Percentiles rank a stretch among this genome's conserved stretches.
Conservation (phyloP, 2,797 vertebrate genomes). For the Cacajao melanocephalus region DNA sequence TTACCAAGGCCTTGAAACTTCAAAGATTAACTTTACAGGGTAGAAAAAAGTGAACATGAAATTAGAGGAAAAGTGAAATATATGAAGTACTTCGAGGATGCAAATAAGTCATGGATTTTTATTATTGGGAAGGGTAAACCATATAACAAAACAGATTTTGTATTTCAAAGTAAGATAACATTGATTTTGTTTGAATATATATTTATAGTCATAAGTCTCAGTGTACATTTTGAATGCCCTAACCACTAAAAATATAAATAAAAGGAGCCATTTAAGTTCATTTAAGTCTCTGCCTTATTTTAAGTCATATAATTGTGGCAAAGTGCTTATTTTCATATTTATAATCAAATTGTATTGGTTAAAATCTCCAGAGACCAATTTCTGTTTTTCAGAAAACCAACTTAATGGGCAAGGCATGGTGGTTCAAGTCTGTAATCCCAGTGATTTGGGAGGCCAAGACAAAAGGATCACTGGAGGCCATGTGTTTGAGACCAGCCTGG, state of each 20-base stretch:
- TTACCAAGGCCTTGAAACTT: conserved; percentile 63
- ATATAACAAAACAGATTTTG: not conserved
- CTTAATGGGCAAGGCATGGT: not conserved
- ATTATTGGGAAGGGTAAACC: not conserved
- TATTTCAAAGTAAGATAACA: conserved; percentile 52
- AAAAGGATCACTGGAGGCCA: too few relatives aligned
- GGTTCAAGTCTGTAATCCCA: not conserved
- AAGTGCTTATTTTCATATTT: conserved; percentile 15
- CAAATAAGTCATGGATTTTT: not conserved
- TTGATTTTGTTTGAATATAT: not conserved
- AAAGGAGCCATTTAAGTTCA: not conserved
- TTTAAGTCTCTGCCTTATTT: not conserved
- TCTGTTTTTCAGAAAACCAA: not conserved
- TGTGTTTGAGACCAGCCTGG: too few relatives aligned
- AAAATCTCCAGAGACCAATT: not conserved
- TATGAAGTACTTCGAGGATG: conserved; percentile 21
- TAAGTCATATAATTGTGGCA: conserved; percentile 38
- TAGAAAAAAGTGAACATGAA: not conserved
- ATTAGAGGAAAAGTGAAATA: conserved; percentile 46
- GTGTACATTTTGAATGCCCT: not conserved
- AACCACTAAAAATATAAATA: conserved; percentile 30
- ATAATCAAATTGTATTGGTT: not conserved
- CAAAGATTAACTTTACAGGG: conserved; percentile 46
- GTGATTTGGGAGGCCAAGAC: not conserved
- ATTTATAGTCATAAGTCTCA: not conserved